Percentiles rank a stretch among this genome's conserved stretches.
These are phyloP conservation scores for Fragum whitleyi DNA, from an alignment of 2,888 invertebrate species.

Conservation along the genomic window DNA sequence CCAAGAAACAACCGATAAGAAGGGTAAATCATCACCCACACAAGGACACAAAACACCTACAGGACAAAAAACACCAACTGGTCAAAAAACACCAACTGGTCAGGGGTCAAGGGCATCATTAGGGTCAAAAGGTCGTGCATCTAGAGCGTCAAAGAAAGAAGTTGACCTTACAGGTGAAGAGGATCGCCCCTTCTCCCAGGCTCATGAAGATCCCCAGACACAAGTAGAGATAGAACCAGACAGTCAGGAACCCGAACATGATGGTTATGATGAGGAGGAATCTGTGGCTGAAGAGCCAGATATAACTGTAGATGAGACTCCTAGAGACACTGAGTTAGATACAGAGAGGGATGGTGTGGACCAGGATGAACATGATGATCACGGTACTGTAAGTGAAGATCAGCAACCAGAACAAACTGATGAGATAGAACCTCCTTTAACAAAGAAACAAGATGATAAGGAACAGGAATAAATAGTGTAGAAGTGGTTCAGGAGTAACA, in stretches of 20 bases:
- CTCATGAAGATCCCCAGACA: conserved; percentile 69
- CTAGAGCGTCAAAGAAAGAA: conserved; percentile 49
- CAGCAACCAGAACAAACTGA: background rate
- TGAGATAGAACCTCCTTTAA: background rate
- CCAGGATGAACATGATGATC: background rate
- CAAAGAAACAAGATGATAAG: conserved; percentile 1
- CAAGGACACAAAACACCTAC: conserved; percentile 35
- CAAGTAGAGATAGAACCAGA: conserved; percentile 71
- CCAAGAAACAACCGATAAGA: conserved; percentile 16
- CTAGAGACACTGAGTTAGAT: background rate
- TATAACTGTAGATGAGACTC: background rate
- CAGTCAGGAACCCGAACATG: conserved; percentile 29
- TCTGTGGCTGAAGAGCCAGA: background rate
- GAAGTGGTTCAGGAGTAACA: too few species aligned
- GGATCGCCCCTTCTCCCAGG: conserved; percentile 59
- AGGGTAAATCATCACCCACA: conserved; percentile 21
- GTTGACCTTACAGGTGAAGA: conserved; percentile 54
- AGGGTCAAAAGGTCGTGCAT: conserved; percentile 59
- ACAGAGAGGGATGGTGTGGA: too few species aligned
- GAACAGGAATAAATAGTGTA: background rate
- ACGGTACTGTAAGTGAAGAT: background rate
- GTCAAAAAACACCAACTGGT: conserved; percentile 47
- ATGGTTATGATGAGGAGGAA: conserved; percentile 1
- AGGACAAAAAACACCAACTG: conserved; percentile 35
- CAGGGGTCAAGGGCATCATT: conserved; percentile 51